Evolutionary conservation across 92 coral and sea anemone species (phyloP), one percentile per base, ranked within the genome.

Genomic region (Epizoanthus scotinus): DNA sequence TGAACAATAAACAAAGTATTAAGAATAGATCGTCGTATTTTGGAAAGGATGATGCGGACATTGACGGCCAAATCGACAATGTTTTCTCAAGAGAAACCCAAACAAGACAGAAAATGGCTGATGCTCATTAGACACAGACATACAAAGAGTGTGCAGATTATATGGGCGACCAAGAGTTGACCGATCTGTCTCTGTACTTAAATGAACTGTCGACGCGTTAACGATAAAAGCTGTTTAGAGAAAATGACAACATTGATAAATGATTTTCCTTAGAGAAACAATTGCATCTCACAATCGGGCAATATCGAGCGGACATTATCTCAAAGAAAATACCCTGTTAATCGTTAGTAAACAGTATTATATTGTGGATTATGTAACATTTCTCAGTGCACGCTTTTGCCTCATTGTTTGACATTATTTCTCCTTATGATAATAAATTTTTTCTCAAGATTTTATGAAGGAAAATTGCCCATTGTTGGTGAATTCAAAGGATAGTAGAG

Each of bases 401-500:
- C 42, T 40, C 69, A 58, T 58, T 74, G 80, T 75, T 75, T 60
- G 50, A 40, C 57, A 75, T 38, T 36, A 59, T 75, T 59, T 57
- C 81, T 20, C 81, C 67, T 36, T 58, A 36, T 75, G 81, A 59
- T 68, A 75, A 67, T 22, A 75, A 59, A 34, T 34, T 60, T 60
- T 22, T 75, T 75, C 52, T 75, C 38, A 53, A 75, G 81, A 55
- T 27, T 73, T 42, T 75, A 24, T 75, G 81, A 75, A 59, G 26
- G 26, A 38, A 60, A 75, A 75, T 74, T 75, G 68, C 10, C 81
- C 47, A 75, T 75, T 75, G 81, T 75, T 75, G 13, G 38, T 36
- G 68, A 75, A 60, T 40, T 59, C 81, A 75, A 75, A 47, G 52
- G 52, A 47, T 13, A 47, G 9, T 47, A 47, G 52, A 47, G 52